Evolutionary conservation across 2,888 invertebrate genomes (phyloP).

Genomic region (Callyntrura sp.): DNA sequence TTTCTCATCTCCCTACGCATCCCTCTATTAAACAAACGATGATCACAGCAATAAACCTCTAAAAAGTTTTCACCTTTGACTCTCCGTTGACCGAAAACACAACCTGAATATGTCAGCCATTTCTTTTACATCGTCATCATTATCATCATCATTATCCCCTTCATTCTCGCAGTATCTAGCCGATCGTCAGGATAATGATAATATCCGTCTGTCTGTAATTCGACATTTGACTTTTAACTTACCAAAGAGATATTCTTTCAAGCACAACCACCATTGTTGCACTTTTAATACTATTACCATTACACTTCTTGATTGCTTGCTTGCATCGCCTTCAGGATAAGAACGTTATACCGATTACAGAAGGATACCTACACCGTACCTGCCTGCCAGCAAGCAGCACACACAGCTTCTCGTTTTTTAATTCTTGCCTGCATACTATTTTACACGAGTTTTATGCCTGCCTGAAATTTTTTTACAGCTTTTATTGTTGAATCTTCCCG

Average conservation of each 20-base stretch:
- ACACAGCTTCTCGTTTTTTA: not conserved
- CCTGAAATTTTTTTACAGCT: not conserved
- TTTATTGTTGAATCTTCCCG: not conserved
- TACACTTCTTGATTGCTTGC: constrained; percentile 39
- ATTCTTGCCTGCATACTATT: not conserved
- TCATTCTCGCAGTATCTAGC: not conserved
- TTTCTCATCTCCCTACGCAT: not conserved
- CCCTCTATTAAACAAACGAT: constrained; percentile 4
- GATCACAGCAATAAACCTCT: constrained; percentile 46
- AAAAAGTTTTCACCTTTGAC: constrained; percentile 72
- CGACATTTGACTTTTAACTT: constrained; percentile 69
- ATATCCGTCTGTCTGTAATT: constrained; percentile 64
- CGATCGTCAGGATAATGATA: not conserved
- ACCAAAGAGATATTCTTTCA: constrained; percentile 2
- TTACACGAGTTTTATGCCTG: not conserved
- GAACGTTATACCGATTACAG: not conserved
- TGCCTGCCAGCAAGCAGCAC: too few relatives aligned
- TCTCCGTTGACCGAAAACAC: constrained; percentile 60
- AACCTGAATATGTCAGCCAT: constrained; percentile 70
- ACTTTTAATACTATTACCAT: constrained; percentile 15
- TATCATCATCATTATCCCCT: not conserved
- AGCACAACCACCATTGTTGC: not conserved
- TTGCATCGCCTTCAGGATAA: constrained; percentile 15
- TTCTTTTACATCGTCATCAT: constrained; percentile 66
- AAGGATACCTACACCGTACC: not conserved